These are phyloP conservation scores for Centruroides sculpturatus DNA, from an alignment of 1,140 invertebrate genomes.

Conservation along the genomic window DNA sequence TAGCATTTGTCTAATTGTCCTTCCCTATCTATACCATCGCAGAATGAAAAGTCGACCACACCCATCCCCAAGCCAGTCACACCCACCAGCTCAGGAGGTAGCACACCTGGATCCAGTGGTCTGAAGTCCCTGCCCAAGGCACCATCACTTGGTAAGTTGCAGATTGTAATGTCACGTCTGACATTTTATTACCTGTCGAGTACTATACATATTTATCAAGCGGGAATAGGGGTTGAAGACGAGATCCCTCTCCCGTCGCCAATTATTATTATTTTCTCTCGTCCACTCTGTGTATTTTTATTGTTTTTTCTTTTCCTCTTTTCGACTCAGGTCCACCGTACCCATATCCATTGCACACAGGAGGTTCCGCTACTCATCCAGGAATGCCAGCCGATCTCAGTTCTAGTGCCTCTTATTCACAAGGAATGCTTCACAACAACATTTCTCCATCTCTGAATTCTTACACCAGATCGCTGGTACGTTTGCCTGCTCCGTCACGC, in stretches of 20 bases:
- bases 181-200: too few relatives aligned
- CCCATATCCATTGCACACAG: conserved; percentile 20
- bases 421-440: conserved; percentile 27
- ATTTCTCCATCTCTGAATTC: conserved; percentile 27
- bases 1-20: too few relatives aligned
- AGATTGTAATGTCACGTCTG: neutral
- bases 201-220: too few relatives aligned
- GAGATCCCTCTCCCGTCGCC: too few relatives aligned
- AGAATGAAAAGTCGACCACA: conserved; percentile 18
- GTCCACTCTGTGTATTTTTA: too few relatives aligned
- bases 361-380: conserved; percentile 17
- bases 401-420: conserved; percentile 20
- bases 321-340: conserved; percentile 18
- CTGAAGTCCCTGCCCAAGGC: conserved; percentile 18
- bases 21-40: too few relatives aligned
- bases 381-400: conserved; percentile 21
- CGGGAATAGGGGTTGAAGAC: too few relatives aligned
- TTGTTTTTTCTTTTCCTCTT: too few relatives aligned
- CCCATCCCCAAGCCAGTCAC: conserved; percentile 16
- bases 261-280: too few relatives aligned
- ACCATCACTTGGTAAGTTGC: conserved; percentile 12
- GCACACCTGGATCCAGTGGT: conserved; percentile 14
- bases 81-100: conserved; percentile 15
- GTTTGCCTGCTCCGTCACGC: conserved; percentile 1
- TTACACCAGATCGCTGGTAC: conserved; percentile 27